These are phyloP conservation scores for Resseliella maxima DNA, from an alignment of 2,888 invertebrate species.

Conservation along the genomic window DNA sequence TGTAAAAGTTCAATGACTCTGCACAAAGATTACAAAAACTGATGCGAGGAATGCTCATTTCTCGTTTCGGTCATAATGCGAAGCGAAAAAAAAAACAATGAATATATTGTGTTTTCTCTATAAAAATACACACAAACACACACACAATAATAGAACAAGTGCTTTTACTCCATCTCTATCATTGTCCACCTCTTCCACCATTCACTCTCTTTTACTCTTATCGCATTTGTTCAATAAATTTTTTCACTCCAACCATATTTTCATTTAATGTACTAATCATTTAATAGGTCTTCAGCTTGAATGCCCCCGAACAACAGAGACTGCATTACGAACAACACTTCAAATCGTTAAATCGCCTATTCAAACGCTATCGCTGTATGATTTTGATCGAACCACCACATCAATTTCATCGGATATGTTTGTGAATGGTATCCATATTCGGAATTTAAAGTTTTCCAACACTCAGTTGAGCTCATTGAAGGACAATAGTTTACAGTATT, in stretches of 20 bases:
- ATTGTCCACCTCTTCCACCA: neutral
- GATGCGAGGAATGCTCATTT: slow-evolving; percentile 8
- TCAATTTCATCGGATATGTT: slow-evolving; percentile 81
- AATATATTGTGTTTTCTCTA: neutral
- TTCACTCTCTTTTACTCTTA: neutral
- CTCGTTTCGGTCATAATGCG: neutral
- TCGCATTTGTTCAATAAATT: neutral
- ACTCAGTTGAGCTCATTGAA: slow-evolving; percentile 78
- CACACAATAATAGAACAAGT: neutral
- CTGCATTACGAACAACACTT: slow-evolving; percentile 79
- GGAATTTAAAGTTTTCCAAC: slow-evolving; percentile 82
- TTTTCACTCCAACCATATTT: slow-evolving; percentile 56
- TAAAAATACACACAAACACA: neutral
- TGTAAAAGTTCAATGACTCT: slow-evolving; percentile 28
- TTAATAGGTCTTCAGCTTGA: slow-evolving; percentile 82
- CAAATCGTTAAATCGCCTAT: slow-evolving; percentile 77
- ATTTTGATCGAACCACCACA: slow-evolving; percentile 84
- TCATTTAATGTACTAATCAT: slow-evolving; percentile 53
- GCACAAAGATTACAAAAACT: neutral
- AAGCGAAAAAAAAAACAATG: neutral
- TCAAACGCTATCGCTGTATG: slow-evolving; percentile 89
- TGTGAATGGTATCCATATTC: slow-evolving; percentile 75
- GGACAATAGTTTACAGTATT: slow-evolving; percentile 78
- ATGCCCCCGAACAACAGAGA: slow-evolving; percentile 84
- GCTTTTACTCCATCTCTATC: neutral